A percentile compares a stretch with the other conserved stretches of the same genome.
Evolutionary conservation across 2,113 vertebrate species (phyloP).

Genomic region (Blennius ocellaris): DNA sequence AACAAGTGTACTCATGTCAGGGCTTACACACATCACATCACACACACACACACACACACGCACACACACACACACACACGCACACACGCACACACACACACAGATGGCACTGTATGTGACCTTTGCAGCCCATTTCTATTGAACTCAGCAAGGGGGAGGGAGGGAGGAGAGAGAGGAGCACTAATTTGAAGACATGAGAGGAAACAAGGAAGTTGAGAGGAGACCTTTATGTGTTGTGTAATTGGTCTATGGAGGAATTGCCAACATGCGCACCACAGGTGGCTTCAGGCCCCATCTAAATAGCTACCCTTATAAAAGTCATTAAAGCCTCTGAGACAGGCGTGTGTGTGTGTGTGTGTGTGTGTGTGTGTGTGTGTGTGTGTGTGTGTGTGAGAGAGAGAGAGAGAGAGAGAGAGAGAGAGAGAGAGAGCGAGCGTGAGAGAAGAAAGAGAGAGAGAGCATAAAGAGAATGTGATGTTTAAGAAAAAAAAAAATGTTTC

Average conservation of each 20-base stretch:
- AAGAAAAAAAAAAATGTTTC: constrained; percentile 4
- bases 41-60: no score
- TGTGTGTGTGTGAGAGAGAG: constrained; percentile 1
- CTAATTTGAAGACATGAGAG: constrained; percentile 72
- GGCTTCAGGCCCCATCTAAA: constrained; percentile 49
- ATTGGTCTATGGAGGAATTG: constrained; percentile 62
- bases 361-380: constrained; percentile 6
- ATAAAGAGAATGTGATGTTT: background rate
- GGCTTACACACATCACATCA: no score
- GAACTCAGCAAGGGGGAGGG: constrained; percentile 55
- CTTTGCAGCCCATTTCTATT: constrained; percentile 56
- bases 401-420: background rate
- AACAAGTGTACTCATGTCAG: constrained; percentile 22
- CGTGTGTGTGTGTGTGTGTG: background rate
- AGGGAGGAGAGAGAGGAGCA: constrained; percentile 27
- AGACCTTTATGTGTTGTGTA: constrained; percentile 63
- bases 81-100: constrained; percentile 12
- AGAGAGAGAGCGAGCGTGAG: background rate
- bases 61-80: background rate
- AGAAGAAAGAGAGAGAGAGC: background rate
- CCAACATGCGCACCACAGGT: constrained; percentile 62
- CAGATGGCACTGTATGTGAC: constrained; percentile 45
- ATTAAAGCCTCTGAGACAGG: constrained; percentile 60
- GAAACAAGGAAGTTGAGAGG: constrained; percentile 64
- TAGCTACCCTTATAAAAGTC: constrained; percentile 70